These are phyloP conservation scores for Anastrepha ludens DNA, from an alignment of 1,140 invertebrate species.

Conservation along the genomic window DNA sequence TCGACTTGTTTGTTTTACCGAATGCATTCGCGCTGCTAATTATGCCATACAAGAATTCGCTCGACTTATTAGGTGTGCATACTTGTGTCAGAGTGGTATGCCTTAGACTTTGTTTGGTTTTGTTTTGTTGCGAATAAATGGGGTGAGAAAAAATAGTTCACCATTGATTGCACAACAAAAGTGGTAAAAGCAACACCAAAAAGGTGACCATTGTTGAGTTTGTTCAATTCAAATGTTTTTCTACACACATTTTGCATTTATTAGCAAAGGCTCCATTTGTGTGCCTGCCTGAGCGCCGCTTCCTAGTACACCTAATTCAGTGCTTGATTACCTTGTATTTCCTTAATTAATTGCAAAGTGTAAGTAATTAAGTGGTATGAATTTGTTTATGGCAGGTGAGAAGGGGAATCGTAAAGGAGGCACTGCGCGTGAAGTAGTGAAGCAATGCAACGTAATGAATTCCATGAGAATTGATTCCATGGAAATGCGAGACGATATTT, in stretches of 20 bases:
- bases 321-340: slow-evolving; percentile 29
- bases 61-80: slow-evolving; percentile 45
- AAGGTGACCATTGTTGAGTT: background rate
- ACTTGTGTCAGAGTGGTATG: slow-evolving; percentile 12
- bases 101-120: background rate
- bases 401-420: background rate
- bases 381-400: background rate
- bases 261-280: background rate
- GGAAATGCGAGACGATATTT: too few species aligned
- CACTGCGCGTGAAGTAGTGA: background rate
- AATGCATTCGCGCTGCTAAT: background rate
- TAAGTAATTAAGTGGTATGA: slow-evolving; percentile 6
- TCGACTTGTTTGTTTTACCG: background rate
- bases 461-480: too few species aligned
- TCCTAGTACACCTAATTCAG: background rate
- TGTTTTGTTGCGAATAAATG: slow-evolving; percentile 5
- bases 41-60: slow-evolving; percentile 34
- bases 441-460: background rate
- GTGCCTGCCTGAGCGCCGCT: background rate
- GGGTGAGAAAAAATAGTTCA: slow-evolving; percentile 29
- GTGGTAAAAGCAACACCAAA: background rate
- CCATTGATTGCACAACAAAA: background rate
- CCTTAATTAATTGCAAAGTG: slow-evolving; percentile 5
- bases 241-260: background rate
- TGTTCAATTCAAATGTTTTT: background rate